Conservation (phyloP, 1,140 invertebrate species). For the Meloidogyne exigua region DNA sequence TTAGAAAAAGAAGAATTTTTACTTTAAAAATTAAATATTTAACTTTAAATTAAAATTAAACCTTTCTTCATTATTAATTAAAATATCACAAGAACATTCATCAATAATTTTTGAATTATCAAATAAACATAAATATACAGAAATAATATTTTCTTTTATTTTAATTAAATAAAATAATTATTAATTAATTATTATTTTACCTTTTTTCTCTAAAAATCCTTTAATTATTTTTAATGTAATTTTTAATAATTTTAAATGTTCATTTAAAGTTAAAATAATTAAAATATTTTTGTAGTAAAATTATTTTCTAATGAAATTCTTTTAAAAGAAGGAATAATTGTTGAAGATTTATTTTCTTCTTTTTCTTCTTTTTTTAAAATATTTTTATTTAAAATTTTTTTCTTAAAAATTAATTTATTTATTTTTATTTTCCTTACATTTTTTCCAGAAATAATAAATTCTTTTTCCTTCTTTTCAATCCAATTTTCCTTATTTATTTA, state of each 20-base stretch:
- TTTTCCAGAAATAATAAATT: not conserved
- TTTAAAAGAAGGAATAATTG: not conserved
- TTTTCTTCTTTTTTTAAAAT: not conserved
- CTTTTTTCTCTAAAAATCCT: not conserved
- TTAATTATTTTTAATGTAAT: not conserved
- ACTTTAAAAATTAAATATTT: not conserved
- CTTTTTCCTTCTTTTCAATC: conserved; percentile 35
- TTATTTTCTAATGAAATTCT: not conserved
- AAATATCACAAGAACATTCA: not conserved
- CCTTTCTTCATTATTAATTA: not conserved
- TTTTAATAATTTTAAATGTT: not conserved
- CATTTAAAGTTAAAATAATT: conserved; percentile 7
- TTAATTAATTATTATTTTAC: not conserved
- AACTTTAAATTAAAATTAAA: not conserved
- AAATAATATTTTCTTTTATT: not conserved
- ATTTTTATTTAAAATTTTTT: conserved; percentile 25
- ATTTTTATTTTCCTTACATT: not conserved
- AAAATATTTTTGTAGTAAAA: conserved; percentile 4
- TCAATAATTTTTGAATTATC: conserved; percentile 6
- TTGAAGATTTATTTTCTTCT: not conserved
- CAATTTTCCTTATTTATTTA: conserved; percentile 44
- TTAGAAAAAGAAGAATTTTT: not conserved
- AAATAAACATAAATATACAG: conserved; percentile 14
- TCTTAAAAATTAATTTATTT: not conserved
- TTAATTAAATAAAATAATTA: not conserved